A percentile compares a stretch with the other conserved stretches of the same genome.
phyloP scores from a whole-genome alignment of 1,140 invertebrate species.

The Trachymyrmex cornetzi region DNA sequence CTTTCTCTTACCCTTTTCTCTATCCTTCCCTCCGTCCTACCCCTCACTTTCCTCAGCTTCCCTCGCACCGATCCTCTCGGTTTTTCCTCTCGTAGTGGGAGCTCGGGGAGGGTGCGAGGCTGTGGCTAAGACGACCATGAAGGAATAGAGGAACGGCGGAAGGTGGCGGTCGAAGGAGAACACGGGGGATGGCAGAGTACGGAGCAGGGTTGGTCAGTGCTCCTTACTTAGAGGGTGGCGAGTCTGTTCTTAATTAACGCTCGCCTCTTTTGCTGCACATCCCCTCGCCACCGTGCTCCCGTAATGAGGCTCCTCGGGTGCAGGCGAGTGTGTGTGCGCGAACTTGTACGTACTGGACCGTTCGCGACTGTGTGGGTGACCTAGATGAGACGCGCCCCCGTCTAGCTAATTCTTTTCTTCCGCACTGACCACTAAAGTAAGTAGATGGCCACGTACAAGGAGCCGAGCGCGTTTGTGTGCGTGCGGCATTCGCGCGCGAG shows the following conservation, averaged over 20 bases:
- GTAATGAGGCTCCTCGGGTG: conserved; percentile 83
- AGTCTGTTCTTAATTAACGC: conserved; percentile 87
- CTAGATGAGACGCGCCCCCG: conserved; percentile 86
- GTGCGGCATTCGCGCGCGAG: conserved; percentile 14
- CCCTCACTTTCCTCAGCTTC: conserved; percentile 66
- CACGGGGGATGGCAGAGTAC: background rate
- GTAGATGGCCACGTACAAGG: conserved; percentile 84
- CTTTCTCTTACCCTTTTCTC: conserved; percentile 35
- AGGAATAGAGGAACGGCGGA: conserved; percentile 69
- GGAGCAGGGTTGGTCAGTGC: conserved; percentile 82
- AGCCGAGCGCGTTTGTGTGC: conserved; percentile 49
- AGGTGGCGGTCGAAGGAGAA: conserved; percentile 64
- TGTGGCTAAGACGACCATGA: conserved; percentile 76
- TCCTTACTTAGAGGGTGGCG: conserved; percentile 86
- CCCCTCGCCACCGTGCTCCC: conserved; percentile 83
- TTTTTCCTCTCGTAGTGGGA: conserved; percentile 64
- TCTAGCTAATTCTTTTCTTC: conserved; percentile 87
- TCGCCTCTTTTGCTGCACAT: conserved; percentile 86
- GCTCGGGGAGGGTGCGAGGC: conserved; percentile 76
- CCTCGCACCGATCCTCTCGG: conserved; percentile 53
- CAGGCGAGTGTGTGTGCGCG: conserved; percentile 79
- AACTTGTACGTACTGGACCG: conserved; percentile 65
- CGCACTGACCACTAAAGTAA: conserved; percentile 86
- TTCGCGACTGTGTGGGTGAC: conserved; percentile 81
- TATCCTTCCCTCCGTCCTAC: conserved; percentile 30